A percentile compares a stretch with the other conserved stretches of the same genome.
These are phyloP conservation scores for Haliclona indistincta DNA, from an alignment of 37 sponge, comb jelly and placozoan genomes.

Conservation along the genomic window DNA sequence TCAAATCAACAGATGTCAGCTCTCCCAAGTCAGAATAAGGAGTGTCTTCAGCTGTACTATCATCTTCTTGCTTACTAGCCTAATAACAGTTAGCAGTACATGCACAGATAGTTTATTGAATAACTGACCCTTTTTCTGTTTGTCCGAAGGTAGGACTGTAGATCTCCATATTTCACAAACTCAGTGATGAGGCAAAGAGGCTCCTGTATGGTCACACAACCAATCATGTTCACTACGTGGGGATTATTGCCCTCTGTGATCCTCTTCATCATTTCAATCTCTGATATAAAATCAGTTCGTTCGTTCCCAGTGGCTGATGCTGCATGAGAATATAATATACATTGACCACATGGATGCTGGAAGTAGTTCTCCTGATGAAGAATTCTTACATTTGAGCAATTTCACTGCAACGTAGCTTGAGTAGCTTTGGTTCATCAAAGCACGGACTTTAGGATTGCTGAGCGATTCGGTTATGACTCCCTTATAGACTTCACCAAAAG, in stretches of 20 bases:
- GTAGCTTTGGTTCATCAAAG: conserved; percentile 17
- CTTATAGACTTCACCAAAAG: conserved; percentile 82
- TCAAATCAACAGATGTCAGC: conserved; percentile 40
- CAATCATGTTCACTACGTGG: conserved; percentile 70
- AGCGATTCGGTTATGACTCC: conserved; percentile 49
- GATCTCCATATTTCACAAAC: conserved; percentile 67
- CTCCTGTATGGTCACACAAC: conserved; percentile 72
- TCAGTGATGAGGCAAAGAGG: conserved; percentile 74
- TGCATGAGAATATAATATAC: conserved; percentile 5
- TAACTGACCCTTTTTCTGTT: conserved; percentile 47
- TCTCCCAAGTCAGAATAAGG: conserved; percentile 54
- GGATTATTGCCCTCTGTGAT: conserved; percentile 55
- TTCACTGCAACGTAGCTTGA: conserved; percentile 59
- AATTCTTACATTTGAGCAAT: conserved; percentile 64
- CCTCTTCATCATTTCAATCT: conserved; percentile 77
- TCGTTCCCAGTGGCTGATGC: conserved; percentile 55
- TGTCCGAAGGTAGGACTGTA: conserved; percentile 49
- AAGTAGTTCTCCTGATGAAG: no score
- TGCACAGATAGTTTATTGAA: background rate
- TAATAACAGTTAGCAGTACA: background rate
- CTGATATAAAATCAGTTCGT: conserved; percentile 51
- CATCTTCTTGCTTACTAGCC: background rate
- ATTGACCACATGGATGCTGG: no score
- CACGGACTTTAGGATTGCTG: conserved; percentile 5
- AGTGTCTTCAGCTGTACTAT: background rate